Evolutionary conservation across 2,888 invertebrate genomes (phyloP), one percentile per base, ranked within the genome.

Genomic region (Embidobia sp.): DNA sequence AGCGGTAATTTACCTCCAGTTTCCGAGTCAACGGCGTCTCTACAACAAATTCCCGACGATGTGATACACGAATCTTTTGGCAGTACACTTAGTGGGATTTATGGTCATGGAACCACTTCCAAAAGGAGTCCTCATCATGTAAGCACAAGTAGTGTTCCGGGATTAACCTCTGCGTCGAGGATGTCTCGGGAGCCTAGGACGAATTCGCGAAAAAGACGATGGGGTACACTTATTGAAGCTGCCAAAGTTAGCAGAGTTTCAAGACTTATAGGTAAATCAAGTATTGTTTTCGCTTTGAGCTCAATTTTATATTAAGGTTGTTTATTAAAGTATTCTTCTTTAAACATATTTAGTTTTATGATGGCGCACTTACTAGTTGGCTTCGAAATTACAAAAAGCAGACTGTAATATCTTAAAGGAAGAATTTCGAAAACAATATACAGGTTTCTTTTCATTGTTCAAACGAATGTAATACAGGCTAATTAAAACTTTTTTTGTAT

Each of bases 201-300:
- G 0, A 82, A 82, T 55, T 87, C 93, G 5, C 94, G 94, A 89
- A 95, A 95, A 89, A 93, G 94, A 27, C 92, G 94, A 83, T 95
- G 95, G 95, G 95, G 94, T 75, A 96, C 96, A 33, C 91, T 96
- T 75, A 96, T 96, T 86, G 96, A 96, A 87, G 96, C 96, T 42
- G 96, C 96, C 35, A 95, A 95, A 85, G 93, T 94, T 74, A 95
- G 95, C 19, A 93, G 94, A 83, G 95, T 96, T 48, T 94, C 95
- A 18, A 92, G 95, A 78, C 92, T 96, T 84, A 94, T 96, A 79
- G 95, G 96, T 89, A 79, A 85, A 79, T 77, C 0, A 5, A 27
- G n/a, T n/a, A n/a, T n/a, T n/a, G n/a, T n/a, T n/a, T n/a, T n/a
- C n/a, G n/a, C n/a, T n/a, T n/a, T n/a, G n/a, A n/a, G n/a, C n/a